A percentile compares a stretch with the other conserved stretches of the same genome.
phyloP scores from a whole-genome alignment of 2,113 vertebrate genomes.

The Bos javanicus region DNA sequence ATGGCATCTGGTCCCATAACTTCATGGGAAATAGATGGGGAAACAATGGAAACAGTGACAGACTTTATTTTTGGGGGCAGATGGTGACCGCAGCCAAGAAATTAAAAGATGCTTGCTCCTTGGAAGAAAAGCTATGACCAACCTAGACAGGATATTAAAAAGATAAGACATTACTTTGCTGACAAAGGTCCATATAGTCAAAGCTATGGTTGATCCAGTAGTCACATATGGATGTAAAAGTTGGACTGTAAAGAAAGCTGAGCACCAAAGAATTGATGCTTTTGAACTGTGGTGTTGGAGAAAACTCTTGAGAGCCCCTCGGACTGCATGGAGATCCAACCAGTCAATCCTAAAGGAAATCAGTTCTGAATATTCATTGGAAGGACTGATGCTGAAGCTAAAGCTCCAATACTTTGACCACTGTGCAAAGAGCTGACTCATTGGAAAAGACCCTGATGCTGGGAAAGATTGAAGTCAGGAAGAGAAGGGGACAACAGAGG shows the following conservation, averaged over 20 bases:
- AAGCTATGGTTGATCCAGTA: background rate
- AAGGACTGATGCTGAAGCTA: background rate
- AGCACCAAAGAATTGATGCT: background rate
- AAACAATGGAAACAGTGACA: background rate
- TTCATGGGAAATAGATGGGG: background rate
- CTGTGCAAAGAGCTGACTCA: background rate
- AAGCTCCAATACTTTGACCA: background rate
- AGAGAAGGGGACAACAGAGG: background rate
- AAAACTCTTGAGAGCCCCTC: background rate
- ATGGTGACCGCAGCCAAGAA: background rate
- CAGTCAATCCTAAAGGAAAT: background rate
- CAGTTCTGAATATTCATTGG: background rate
- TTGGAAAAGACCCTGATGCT: background rate
- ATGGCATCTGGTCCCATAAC: background rate
- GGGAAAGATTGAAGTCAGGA: background rate
- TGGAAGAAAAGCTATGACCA: background rate
- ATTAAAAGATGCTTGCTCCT: background rate
- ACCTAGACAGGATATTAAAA: background rate
- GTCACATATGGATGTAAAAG: background rate
- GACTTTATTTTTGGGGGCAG: background rate
- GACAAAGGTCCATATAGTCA: background rate
- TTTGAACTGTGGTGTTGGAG: background rate
- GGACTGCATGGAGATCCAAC: background rate
- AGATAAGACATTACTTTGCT: background rate
- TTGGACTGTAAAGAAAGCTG: background rate